These are phyloP conservation scores for Griposia aprilina DNA, from an alignment of 2,888 invertebrate genomes.

Conservation along the genomic window DNA sequence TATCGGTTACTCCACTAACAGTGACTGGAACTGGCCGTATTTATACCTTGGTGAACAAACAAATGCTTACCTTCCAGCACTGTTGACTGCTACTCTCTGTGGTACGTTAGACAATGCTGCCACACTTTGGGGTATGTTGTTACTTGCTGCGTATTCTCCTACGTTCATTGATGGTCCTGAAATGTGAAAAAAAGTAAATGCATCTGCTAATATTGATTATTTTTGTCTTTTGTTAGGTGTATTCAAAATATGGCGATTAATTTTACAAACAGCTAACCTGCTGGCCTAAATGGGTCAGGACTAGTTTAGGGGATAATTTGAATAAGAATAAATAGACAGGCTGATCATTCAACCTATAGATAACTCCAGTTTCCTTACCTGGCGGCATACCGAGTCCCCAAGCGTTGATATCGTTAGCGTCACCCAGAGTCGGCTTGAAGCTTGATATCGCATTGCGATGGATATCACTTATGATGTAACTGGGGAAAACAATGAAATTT, in stretches of 20 bases:
- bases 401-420: conserved; percentile 91
- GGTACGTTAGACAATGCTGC: conserved; percentile 68
- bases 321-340: neutral
- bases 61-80: conserved; percentile 73
- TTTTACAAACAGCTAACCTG: no score
- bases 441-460: conserved; percentile 91
- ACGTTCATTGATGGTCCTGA: conserved; percentile 80
- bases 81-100: conserved; percentile 68
- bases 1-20: no score
- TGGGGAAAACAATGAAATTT: conserved; percentile 62
- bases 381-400: conserved; percentile 91
- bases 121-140: conserved; percentile 68
- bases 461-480: conserved; percentile 90
- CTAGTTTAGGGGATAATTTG: no score
- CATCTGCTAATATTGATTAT: no score
- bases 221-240: no score
- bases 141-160: conserved; percentile 80
- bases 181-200: conserved; percentile 16
- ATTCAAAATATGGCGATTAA: no score
- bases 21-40: no score
- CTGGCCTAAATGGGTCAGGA: no score
- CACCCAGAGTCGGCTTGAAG: conserved; percentile 89
- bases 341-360: no score
- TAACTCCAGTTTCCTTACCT: conserved; percentile 68
- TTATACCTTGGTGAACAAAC: no score